Conservation (phyloP, 2,113 vertebrate species). For the Rafetus swinhoei region DNA sequence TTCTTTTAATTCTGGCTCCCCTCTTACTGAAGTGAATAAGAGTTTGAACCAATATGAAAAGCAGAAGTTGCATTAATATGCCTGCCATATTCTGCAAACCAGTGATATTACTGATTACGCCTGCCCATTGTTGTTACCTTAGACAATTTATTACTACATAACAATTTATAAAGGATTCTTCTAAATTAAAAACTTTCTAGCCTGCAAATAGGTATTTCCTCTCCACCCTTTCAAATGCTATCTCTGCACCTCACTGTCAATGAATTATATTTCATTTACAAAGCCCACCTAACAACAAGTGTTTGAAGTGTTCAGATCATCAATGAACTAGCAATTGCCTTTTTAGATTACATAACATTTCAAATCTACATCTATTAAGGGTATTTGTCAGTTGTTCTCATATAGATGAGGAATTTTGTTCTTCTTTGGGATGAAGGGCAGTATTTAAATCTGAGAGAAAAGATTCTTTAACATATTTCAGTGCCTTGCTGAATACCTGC, state of each 20-base stretch:
- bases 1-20: neutral
- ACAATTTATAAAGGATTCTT: neutral
- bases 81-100: neutral
- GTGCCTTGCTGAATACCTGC: neutral
- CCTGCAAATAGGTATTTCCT: neutral
- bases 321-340: neutral
- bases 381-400: neutral
- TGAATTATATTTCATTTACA: neutral
- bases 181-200: neutral
- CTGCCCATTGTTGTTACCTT: neutral
- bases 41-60: neutral
- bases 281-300: neutral
- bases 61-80: neutral
- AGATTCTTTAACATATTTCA: neutral
- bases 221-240: neutral
- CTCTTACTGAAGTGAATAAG: neutral
- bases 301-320: neutral
- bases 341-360: neutral
- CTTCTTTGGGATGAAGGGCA: neutral
- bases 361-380: accelerated
- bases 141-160: neutral
- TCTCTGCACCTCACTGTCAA: neutral
- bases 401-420: neutral
- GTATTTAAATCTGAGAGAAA: neutral
- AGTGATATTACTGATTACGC: neutral